These are phyloP conservation scores for Rapana venosa DNA, from an alignment of 2,888 invertebrate genomes.

Conservation along the genomic window DNA sequence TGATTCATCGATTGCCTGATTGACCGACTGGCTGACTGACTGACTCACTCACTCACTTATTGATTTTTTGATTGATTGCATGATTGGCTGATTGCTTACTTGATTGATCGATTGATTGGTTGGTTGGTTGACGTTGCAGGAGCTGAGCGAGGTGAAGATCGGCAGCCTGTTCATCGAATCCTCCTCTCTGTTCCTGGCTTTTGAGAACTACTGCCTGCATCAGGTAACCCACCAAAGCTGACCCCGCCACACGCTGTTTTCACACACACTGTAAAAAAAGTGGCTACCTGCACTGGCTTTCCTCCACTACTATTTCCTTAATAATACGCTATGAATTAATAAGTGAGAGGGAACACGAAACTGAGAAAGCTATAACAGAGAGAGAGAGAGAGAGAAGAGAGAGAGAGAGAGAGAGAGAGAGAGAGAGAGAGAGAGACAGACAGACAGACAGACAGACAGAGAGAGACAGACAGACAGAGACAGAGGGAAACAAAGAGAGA, in stretches of 20 bases:
- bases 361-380: too few relatives aligned
- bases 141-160: conserved; percentile 91
- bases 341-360: not conserved
- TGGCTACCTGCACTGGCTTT: not conserved
- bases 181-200: conserved; percentile 92
- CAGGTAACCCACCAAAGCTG: conserved; percentile 79
- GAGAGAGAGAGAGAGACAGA: too few relatives aligned
- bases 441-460: too few relatives aligned
- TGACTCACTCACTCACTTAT: too few relatives aligned
- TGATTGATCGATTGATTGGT: not conserved
- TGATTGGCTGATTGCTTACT: not conserved
- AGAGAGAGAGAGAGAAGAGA: too few relatives aligned
- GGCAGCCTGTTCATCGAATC: conserved; percentile 94
- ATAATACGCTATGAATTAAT: too few relatives aligned
- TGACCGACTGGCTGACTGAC: not conserved
- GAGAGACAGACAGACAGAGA: too few relatives aligned
- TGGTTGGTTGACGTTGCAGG: conserved; percentile 76
- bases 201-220: conserved; percentile 95
- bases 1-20: too few relatives aligned
- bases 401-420: too few relatives aligned
- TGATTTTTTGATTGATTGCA: not conserved
- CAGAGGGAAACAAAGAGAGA: too few relatives aligned
- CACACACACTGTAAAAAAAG: not conserved
- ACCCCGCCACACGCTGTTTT: not conserved
- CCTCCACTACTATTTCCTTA: too few relatives aligned